phyloP scores from a whole-genome alignment of 2,797 vertebrate species.

The Poeciliopsis gracilis region DNA sequence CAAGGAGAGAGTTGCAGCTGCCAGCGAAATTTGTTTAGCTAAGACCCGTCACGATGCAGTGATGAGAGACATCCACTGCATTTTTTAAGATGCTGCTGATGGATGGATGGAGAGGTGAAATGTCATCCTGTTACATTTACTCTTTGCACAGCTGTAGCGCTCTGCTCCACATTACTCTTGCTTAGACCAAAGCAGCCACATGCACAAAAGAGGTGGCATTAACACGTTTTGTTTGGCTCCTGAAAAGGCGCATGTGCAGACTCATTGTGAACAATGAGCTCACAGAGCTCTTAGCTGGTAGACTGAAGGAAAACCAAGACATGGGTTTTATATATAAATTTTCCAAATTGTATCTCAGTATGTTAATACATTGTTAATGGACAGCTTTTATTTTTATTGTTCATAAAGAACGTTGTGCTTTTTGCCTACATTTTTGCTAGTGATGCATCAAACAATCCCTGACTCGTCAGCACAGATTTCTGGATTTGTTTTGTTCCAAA shows the following conservation, averaged over 20 bases:
- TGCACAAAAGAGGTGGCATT: slow-evolving; percentile 38
- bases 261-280: slow-evolving; percentile 36
- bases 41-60: slow-evolving; percentile 24
- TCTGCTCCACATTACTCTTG: slow-evolving; percentile 25
- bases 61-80: slow-evolving; percentile 36
- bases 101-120: slow-evolving; percentile 35
- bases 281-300: slow-evolving; percentile 21
- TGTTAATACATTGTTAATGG: slow-evolving; percentile 20
- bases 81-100: slow-evolving; percentile 41
- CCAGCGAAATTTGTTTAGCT: slow-evolving; percentile 52
- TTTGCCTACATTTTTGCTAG: background rate
- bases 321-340: slow-evolving; percentile 2
- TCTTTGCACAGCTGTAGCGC: slow-evolving; percentile 28
- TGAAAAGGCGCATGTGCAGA: slow-evolving; percentile 19
- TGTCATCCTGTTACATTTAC: slow-evolving; percentile 30
- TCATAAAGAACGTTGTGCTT: background rate
- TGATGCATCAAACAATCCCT: background rate
- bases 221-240: slow-evolving; percentile 43
- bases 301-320: slow-evolving; percentile 23
- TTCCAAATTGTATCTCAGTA: slow-evolving; percentile 6
- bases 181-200: slow-evolving; percentile 23
- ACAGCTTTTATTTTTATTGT: background rate
- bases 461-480: background rate
- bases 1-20: slow-evolving; percentile 50
- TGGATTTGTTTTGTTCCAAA: background rate